Base-by-base conservation (phyloP, 2,888 invertebrate genomes). In the Punctoribates punctum region DNA sequence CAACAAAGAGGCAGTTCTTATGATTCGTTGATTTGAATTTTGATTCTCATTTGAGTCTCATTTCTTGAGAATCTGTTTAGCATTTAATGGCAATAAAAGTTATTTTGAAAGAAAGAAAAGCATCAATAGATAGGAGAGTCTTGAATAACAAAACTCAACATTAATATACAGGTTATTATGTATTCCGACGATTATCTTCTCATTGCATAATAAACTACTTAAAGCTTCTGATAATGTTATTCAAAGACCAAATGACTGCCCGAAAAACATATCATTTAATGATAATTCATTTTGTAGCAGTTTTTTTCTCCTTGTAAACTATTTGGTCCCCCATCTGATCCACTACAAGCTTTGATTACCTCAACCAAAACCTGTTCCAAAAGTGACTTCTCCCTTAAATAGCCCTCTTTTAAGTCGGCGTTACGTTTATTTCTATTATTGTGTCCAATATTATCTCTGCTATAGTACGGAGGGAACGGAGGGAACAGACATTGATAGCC, bases 151-250 rank as follows among this genome's bases (percentile, higher is more conserved):
- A 34, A 34, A 34, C 34, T 34, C 4, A 6, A 34, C 34, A 34
- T 34, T 34, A 34, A 34, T 34, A 34, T 34, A 34, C 34, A 34
- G 34, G 4, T 34, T 34, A 34, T 34, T 34, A 34, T 34, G 34
- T 34, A 34, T 34, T 34, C 34, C 34, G 34, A 34, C 34, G 34
- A 25, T 57, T 20, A 1, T 20, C 25, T 57, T 57, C 20, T 57
- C 34, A 25, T 57, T 57, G 25, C 57, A 57, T 57, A 57, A 57
- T 57, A 57, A 57, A 57, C 23, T 48, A 48, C 48, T 57, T 57
- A 57, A 57, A 17, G 57, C 9, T 34, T 57, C 57, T 57, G 20
- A 57, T 57, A 34, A 48, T 48, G 48, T 48, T 48, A 48, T 48
- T 48, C 48, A 48, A 5, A 34, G 34, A 34, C 34, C 34, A 34